Base-by-base conservation (phyloP, 1,140 invertebrate genomes). In the Euura lappo region DNA sequence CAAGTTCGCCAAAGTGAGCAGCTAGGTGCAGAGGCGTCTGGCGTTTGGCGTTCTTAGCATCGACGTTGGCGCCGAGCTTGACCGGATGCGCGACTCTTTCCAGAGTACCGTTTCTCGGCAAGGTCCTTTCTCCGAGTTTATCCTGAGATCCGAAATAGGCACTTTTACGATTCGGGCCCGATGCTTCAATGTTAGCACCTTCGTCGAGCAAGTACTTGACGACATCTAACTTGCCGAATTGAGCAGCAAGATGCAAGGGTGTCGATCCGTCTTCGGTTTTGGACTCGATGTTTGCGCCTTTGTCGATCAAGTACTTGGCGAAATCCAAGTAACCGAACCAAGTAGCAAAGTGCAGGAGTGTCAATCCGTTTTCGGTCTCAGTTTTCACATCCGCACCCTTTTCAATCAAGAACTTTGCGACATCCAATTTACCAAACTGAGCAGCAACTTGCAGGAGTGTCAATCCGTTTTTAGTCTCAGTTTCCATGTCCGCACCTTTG, bases 391-490 rank as follows among this genome's bases (percentile, higher is more conserved):
- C 96, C 66, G 97, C 97, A 45, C 95, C 95, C 86, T 97, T 96
- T 83, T 98, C 95, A 67, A 99, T 86, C 10, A 99, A 88, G 44
- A 98, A 89, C 10, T 97, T 89, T 7, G 96, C 96, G 11, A 98
- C 96, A 82, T 95, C 95, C 80, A 96, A 95, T 83, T 98, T 95
- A 84, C 98, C 97, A 84, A 99, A 99, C 86, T 99, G 98, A 44
- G 96, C 94, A 6, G 97, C 97, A 28, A 99, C 95, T 86, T 99
- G 97, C 11, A 99, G 88, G 1, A 98, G 97, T 0, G 97, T 99
- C 68, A 99, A 95, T n/a, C 96, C 96, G 84, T 99, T 99, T 91
- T 97, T 99, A 77, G 97, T 97, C 81, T 97, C 94, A 44, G 97
- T 94, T 89, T 99, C 96, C 8, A 98, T 95, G 13, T 96, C 93